Conservation (phyloP, 2,113 vertebrate species). For the Suricata suricatta region DNA sequence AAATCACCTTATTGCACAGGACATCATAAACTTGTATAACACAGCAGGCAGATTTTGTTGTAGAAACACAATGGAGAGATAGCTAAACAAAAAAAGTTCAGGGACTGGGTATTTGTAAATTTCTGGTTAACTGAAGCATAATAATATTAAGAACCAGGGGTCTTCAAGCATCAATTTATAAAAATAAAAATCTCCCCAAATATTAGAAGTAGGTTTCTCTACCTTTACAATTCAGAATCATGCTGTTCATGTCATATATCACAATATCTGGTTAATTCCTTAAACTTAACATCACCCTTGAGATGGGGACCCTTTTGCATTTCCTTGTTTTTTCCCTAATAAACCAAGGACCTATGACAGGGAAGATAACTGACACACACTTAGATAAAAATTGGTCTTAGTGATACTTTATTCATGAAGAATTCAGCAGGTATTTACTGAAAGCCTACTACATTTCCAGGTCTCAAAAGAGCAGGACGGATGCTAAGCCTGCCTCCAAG, state of each 20-base stretch:
- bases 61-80: neutral
- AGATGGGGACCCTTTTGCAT: neutral
- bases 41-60: neutral
- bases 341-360: neutral
- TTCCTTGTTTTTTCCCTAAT: neutral
- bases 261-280: neutral
- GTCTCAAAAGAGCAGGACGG: neutral
- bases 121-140: neutral
- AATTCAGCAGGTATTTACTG: neutral
- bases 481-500: neutral
- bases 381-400: neutral
- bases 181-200: conserved; percentile 10
- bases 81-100: neutral
- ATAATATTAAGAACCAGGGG: neutral
- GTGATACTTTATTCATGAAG: neutral
- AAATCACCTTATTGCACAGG: neutral
- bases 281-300: neutral
- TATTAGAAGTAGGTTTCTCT: neutral
- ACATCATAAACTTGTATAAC: neutral
- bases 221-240: neutral
- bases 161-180: neutral
- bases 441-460: neutral
- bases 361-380: neutral
- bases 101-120: neutral
- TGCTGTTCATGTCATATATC: neutral